Conservation (phyloP, 2,797 vertebrate species). For the Steatocranus sp. region DNA sequence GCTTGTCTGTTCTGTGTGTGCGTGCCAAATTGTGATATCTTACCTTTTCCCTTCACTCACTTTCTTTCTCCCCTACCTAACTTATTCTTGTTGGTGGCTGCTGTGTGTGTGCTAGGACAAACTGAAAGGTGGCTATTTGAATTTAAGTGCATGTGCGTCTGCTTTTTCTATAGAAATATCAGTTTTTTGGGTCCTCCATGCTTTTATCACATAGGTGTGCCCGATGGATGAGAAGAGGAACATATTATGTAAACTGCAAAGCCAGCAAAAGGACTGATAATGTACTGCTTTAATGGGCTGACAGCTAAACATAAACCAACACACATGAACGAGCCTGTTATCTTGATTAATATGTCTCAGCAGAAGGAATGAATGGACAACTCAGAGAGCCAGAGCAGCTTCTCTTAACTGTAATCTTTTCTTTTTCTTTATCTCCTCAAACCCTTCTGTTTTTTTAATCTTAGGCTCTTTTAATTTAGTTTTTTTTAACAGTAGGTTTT, state of each 20-base stretch:
- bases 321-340: constrained; percentile 18
- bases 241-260: constrained; percentile 6
- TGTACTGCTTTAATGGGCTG: constrained; percentile 17
- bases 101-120: not conserved
- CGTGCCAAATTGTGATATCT: constrained; percentile 37
- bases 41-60: constrained; percentile 14
- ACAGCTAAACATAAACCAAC: not conserved
- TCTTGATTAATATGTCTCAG: constrained; percentile 25
- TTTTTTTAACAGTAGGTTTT: constrained; percentile 8
- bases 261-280: constrained; percentile 8
- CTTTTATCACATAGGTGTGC: constrained; percentile 1
- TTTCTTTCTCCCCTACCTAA: constrained; percentile 11
- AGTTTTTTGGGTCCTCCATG: not conserved
- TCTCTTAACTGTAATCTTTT: constrained; percentile 9
- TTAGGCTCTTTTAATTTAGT: constrained; percentile 12
- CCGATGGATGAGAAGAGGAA: not conserved
- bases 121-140: not conserved
- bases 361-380: not conserved
- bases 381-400: not conserved
- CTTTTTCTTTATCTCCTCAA: constrained; percentile 10
- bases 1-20: constrained; percentile 29
- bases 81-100: not conserved
- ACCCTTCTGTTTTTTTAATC: not conserved
- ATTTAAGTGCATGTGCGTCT: not conserved
- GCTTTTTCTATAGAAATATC: not conserved